Evolutionary conservation across 64 coral and sea anemone genomes (phyloP).

Genomic region (Trachythela sp.): DNA sequence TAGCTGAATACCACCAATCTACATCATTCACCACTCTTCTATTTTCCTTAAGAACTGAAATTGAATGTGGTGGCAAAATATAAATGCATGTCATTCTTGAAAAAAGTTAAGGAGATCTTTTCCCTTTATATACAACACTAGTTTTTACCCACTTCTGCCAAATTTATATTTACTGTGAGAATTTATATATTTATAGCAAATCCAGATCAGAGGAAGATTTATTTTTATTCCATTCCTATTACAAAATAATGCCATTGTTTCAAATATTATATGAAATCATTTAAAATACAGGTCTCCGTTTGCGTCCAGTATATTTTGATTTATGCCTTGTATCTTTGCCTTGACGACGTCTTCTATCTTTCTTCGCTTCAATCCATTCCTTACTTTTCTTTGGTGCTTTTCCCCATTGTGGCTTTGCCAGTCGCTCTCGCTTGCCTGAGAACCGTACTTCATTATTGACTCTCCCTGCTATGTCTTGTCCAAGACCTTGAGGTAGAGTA

Average conservation of each 20-base stretch:
- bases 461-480: not conserved
- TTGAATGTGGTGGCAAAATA: too few relatives aligned
- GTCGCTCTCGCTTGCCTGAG: slow-evolving; percentile 23
- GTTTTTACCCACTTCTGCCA: too few relatives aligned
- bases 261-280: not conserved
- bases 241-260: too few relatives aligned
- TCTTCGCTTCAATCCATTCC: slow-evolving; percentile 68
- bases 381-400: slow-evolving; percentile 62
- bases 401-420: slow-evolving; percentile 32
- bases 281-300: slow-evolving; percentile 55
- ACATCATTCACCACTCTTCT: too few relatives aligned
- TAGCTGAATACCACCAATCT: too few relatives aligned
- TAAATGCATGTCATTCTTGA: too few relatives aligned
- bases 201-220: not conserved
- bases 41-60: too few relatives aligned
- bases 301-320: slow-evolving; percentile 67
- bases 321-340: slow-evolving; percentile 71
- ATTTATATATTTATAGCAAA: too few relatives aligned
- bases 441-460: not conserved
- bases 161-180: too few relatives aligned
- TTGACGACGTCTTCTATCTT: slow-evolving; percentile 61
- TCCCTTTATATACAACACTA: too few relatives aligned
- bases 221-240: too few relatives aligned
- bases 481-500: slow-evolving; percentile 56
- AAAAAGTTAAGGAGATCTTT: too few relatives aligned